A percentile compares a stretch with the other conserved stretches of the same genome.
Evolutionary conservation across 2,797 vertebrate genomes (phyloP).

Genomic region (Channallabes apus): DNA sequence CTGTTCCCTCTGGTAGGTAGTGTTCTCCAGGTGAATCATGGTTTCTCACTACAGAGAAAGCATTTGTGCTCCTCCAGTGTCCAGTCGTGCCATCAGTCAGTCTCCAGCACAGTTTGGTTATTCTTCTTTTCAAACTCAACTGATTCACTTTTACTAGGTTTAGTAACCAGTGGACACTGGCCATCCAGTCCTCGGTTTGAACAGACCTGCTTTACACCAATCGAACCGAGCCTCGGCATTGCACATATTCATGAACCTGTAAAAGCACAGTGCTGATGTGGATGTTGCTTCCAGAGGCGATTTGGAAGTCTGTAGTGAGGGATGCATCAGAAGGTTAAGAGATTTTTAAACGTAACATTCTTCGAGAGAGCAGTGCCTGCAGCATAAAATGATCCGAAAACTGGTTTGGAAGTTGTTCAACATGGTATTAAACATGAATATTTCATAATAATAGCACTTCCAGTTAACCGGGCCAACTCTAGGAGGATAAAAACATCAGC

Average conservation of each 20-base stretch:
- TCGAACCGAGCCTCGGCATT: background rate
- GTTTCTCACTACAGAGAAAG: background rate
- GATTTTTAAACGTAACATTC: background rate
- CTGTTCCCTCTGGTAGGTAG: background rate
- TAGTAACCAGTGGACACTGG: too few relatives aligned
- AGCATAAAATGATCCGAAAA: too few relatives aligned
- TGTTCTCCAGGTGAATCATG: background rate
- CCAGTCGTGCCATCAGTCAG: background rate
- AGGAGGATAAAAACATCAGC: background rate
- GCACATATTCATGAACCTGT: background rate
- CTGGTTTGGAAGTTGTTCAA: too few relatives aligned
- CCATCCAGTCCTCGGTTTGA: too few relatives aligned
- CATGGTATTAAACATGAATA: background rate
- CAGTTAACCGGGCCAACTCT: background rate
- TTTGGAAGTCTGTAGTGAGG: background rate
- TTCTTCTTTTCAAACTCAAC: too few relatives aligned
- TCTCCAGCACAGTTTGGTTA: too few relatives aligned
- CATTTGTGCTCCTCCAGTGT: background rate
- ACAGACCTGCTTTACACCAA: background rate
- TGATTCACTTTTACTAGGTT: too few relatives aligned
- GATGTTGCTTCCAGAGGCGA: background rate
- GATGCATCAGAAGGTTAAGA: background rate
- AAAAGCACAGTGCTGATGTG: background rate
- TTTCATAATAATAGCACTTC: background rate
- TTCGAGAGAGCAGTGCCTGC: too few relatives aligned